These are phyloP conservation scores for Pelodiscus sinensis DNA, from an alignment of 2,113 vertebrate species.

Conservation along the genomic window DNA sequence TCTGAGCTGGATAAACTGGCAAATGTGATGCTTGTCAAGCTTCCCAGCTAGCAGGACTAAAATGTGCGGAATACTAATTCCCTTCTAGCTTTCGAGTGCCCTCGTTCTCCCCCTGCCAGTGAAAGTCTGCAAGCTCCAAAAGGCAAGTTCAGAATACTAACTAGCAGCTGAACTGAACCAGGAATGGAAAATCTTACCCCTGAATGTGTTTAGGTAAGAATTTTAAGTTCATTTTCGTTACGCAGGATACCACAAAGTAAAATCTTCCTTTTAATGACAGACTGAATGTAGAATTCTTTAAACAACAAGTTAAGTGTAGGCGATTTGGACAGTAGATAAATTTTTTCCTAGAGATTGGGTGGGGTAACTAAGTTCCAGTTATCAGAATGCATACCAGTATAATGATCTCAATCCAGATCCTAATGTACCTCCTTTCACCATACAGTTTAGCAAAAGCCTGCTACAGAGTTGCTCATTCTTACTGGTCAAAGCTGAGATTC, in stretches of 20 bases:
- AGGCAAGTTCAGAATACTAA: background rate
- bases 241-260: background rate
- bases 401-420: conserved; percentile 2
- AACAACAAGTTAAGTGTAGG: background rate
- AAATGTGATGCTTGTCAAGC: background rate
- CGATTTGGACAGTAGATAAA: background rate
- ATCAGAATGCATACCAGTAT: background rate
- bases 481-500: background rate
- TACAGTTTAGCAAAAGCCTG: background rate
- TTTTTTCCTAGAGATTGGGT: too few relatives aligned
- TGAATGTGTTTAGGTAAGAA: background rate
- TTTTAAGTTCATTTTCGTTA: background rate
- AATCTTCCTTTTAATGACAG: background rate
- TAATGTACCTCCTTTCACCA: background rate
- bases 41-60: background rate
- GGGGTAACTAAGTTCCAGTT: background rate
- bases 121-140: background rate
- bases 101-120: background rate
- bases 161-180: background rate
- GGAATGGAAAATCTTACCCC: background rate
- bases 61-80: background rate
- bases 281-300: conserved; percentile 11
- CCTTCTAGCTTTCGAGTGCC: background rate
- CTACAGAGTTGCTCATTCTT: background rate
- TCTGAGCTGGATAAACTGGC: background rate